Conservation (phyloP, 1,140 invertebrate genomes). For the Macrosteles quadrilineatus region DNA sequence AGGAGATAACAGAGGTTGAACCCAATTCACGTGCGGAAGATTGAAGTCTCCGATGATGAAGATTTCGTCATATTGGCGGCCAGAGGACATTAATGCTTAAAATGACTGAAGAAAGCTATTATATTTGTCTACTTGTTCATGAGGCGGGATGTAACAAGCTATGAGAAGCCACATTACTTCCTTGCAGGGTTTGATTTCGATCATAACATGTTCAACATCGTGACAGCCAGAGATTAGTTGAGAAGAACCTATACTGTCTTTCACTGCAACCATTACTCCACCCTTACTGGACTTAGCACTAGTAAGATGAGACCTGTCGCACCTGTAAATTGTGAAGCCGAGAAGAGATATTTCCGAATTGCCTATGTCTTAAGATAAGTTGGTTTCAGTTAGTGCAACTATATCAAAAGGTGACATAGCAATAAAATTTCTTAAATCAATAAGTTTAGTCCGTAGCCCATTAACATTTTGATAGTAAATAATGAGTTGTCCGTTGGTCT, state of each 20-base stretch:
- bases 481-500: not conserved
- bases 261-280: not conserved
- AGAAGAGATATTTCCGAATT: not conserved
- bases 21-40: not conserved
- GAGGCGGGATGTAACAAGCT: not conserved
- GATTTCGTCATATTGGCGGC: too few species aligned
- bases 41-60: not conserved
- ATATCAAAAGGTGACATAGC: too few species aligned
- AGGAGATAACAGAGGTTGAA: not conserved
- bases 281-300: not conserved
- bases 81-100: not conserved
- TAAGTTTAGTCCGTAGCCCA: not conserved
- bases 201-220: not conserved
- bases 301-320: not conserved
- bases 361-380: too few species aligned
- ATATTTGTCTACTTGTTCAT: too few species aligned
- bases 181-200: not conserved
- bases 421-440: not conserved
- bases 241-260: not conserved
- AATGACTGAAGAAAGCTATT: not conserved
- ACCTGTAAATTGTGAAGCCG: not conserved
- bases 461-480: too few species aligned
- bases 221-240: not conserved
- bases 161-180: not conserved
- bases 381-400: too few species aligned